Percentiles rank a stretch among this genome's conserved stretches.
Conservation (phyloP, 2,797 vertebrate genomes). For the Enteromius fasciolatus region DNA sequence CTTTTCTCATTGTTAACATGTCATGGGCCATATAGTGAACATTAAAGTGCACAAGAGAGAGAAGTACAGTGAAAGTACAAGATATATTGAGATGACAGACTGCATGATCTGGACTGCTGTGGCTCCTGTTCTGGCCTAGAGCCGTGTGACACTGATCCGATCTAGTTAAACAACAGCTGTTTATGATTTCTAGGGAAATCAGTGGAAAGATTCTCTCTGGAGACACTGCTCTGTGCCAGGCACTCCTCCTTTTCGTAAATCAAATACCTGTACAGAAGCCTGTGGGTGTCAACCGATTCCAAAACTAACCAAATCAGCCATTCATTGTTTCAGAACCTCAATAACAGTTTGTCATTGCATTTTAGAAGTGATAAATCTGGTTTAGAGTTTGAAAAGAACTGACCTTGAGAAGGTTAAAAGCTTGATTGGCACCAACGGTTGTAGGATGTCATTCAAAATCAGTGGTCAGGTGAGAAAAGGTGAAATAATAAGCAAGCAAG, state of each 20-base stretch:
- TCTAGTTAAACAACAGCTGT: conserved; percentile 96
- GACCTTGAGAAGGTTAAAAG: background rate
- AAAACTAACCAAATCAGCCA: conserved; percentile 37
- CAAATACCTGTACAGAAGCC: conserved; percentile 39
- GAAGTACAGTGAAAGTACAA: background rate
- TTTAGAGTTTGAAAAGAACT: conserved; percentile 19
- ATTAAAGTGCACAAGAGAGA: background rate
- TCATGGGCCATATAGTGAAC: background rate
- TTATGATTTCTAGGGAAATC: conserved; percentile 92
- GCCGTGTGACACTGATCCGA: conserved; percentile 85
- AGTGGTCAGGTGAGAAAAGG: background rate
- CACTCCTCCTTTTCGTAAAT: conserved; percentile 65
- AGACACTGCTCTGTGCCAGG: conserved; percentile 71
- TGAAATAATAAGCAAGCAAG: background rate
- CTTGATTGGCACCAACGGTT: background rate
- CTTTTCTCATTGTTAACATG: background rate
- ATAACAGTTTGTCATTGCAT: conserved; percentile 32
- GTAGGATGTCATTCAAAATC: background rate
- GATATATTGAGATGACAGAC: background rate
- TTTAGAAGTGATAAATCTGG: conserved; percentile 24
- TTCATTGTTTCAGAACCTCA: conserved; percentile 24
- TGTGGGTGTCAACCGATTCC: conserved; percentile 33
- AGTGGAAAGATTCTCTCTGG: conserved; percentile 87
- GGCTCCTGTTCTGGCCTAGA: conserved; percentile 83
- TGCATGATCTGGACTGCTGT: conserved; percentile 53